Conservation (phyloP, 2,113 vertebrate species). For the Oxyruncus cristatus region DNA sequence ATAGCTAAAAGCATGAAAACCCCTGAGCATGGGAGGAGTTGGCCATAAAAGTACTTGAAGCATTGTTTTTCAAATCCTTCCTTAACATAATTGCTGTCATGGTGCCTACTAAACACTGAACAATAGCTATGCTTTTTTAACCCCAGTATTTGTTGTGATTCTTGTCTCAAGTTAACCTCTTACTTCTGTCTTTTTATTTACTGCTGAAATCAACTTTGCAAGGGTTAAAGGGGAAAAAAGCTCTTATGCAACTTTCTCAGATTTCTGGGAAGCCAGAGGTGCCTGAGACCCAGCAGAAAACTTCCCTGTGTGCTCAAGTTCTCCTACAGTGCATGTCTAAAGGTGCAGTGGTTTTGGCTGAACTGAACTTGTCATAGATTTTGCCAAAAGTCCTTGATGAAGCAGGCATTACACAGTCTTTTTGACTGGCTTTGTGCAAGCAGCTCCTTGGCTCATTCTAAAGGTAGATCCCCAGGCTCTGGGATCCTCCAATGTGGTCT, state of each 20-base stretch:
- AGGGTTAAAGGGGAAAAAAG: background rate
- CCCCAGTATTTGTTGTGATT: background rate
- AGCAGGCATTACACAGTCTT: conserved; percentile 43
- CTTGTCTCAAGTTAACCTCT: background rate
- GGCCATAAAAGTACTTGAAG: background rate
- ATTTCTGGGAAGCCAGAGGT: background rate
- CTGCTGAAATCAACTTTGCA: background rate
- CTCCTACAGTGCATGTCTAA: background rate
- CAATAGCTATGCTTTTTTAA: background rate
- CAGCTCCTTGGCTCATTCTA: background rate
- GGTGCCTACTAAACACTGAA: background rate
- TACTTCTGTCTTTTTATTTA: background rate
- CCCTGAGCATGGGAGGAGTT: conserved; percentile 45
- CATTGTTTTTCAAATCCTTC: conserved; percentile 32
- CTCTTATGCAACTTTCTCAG: background rate
- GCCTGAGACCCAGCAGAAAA: background rate
- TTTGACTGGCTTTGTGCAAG: conserved; percentile 5
- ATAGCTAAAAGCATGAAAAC: conserved; percentile 28
- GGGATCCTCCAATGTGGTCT: background rate
- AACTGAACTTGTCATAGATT: conserved; percentile 10
- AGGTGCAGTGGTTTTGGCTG: conserved; percentile 10
- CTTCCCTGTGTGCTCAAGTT: background rate
- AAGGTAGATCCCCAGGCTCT: background rate
- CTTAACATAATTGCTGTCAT: conserved; percentile 22
- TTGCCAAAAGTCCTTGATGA: conserved; percentile 50